phyloP scores from a whole-genome alignment of 1,140 invertebrate species.

The Drosophila eugracilis region DNA sequence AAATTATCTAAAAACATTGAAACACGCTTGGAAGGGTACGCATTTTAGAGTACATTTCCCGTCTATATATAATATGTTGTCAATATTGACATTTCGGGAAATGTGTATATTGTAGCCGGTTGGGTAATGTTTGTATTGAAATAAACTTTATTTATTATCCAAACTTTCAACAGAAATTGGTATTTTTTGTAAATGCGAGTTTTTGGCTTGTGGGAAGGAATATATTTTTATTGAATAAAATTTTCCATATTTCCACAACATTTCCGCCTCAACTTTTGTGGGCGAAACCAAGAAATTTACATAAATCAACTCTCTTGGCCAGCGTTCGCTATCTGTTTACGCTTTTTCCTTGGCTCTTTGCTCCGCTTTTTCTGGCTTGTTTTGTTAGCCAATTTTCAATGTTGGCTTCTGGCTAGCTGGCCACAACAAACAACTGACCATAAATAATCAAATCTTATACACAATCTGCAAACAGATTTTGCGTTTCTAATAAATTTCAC shows the following conservation, averaged over 20 bases:
- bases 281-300: constrained; percentile 33
- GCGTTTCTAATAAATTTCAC: constrained; percentile 83
- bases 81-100: neutral
- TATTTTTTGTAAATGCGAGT: neutral
- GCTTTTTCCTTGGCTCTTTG: neutral
- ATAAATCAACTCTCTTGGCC: constrained; percentile 46
- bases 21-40: no score
- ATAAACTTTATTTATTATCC: neutral
- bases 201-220: neutral
- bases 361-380: constrained; percentile 6
- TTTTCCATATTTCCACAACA: constrained; percentile 26
- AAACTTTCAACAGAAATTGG: constrained; percentile 2
- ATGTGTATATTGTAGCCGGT: neutral
- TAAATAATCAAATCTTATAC: constrained; percentile 81
- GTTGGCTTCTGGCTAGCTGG: constrained; percentile 42
- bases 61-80: no score
- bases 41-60: no score
- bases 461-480: constrained; percentile 82
- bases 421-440: constrained; percentile 68
- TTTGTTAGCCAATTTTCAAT: constrained; percentile 53
- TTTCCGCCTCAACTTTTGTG: constrained; percentile 22
- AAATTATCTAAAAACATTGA: neutral
- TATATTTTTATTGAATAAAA: constrained; percentile 31
- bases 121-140: neutral
- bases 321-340: constrained; percentile 24